Evolutionary conservation across 2,888 invertebrate species (phyloP).

Genomic region (Ophraella communa): DNA sequence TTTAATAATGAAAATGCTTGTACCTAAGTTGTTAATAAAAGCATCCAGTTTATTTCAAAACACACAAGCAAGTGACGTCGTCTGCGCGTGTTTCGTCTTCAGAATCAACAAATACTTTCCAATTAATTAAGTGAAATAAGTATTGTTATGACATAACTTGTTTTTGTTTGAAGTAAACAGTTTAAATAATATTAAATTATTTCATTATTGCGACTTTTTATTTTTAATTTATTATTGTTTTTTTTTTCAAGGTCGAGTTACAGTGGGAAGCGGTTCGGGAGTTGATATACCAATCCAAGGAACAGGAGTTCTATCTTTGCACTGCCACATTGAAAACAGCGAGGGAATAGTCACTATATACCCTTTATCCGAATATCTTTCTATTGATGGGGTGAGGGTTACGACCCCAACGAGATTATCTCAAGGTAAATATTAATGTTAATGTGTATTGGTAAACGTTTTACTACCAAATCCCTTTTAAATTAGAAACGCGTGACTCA

Average conservation of each 20-base stretch:
- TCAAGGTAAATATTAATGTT: constrained; percentile 70
- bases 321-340: constrained; percentile 87
- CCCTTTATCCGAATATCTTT: constrained; percentile 65
- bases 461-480: not conserved
- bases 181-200: not conserved
- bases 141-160: no score
- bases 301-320: constrained; percentile 82
- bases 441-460: not conserved
- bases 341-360: constrained; percentile 85
- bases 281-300: constrained; percentile 87
- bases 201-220: not conserved
- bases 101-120: no score
- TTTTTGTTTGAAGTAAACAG: no score
- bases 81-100: no score
- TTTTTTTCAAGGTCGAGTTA: constrained; percentile 70
- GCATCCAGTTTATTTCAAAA: no score
- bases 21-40: no score
- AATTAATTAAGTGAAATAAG: no score
- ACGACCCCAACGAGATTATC: constrained; percentile 76
- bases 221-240: not conserved
- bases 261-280: constrained; percentile 77
- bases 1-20: no score
- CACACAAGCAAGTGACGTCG: no score
- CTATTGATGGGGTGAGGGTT: constrained; percentile 77
- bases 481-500: not conserved